These are phyloP conservation scores for Cichlasoma orientale DNA, from an alignment of 2,797 vertebrate species.

Conservation along the genomic window DNA sequence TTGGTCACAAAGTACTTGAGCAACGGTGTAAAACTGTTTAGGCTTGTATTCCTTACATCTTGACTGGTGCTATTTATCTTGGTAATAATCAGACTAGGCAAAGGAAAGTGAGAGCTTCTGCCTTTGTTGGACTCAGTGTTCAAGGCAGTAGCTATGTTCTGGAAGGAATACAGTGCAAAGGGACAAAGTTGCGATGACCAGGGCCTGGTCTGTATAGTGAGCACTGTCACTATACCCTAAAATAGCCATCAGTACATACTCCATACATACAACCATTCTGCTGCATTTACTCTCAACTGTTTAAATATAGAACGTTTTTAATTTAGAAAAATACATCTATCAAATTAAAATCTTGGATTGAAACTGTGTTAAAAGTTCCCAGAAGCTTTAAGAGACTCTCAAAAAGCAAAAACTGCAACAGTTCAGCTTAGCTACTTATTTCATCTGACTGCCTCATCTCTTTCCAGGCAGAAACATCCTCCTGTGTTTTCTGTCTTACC, in stretches of 20 bases:
- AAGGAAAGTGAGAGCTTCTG: neutral
- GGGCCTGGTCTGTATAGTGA: neutral
- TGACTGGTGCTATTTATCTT: neutral
- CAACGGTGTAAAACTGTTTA: neutral
- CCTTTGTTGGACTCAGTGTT: neutral
- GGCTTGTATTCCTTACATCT: neutral
- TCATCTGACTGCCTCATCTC: conserved; percentile 26
- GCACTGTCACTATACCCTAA: neutral
- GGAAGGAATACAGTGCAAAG: neutral
- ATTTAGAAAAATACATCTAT: conserved; percentile 24
- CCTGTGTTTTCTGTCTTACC: conserved; percentile 29
- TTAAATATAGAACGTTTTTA: neutral
- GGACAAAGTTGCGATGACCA: neutral
- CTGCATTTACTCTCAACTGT: neutral
- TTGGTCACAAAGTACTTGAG: neutral
- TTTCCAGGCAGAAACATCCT: conserved; percentile 33
- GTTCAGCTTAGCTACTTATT: conserved; percentile 23
- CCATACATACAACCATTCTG: neutral
- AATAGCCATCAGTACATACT: neutral
- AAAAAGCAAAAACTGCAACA: conserved; percentile 12
- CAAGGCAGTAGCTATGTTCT: neutral
- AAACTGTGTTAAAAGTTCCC: conserved; percentile 10
- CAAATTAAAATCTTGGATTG: conserved; percentile 10
- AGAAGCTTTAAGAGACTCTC: neutral
- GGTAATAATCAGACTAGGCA: neutral